Percentiles rank a stretch among this genome's conserved stretches.
Evolutionary conservation across 2,888 invertebrate genomes (phyloP).

Genomic region (Cepaea hortensis): DNA sequence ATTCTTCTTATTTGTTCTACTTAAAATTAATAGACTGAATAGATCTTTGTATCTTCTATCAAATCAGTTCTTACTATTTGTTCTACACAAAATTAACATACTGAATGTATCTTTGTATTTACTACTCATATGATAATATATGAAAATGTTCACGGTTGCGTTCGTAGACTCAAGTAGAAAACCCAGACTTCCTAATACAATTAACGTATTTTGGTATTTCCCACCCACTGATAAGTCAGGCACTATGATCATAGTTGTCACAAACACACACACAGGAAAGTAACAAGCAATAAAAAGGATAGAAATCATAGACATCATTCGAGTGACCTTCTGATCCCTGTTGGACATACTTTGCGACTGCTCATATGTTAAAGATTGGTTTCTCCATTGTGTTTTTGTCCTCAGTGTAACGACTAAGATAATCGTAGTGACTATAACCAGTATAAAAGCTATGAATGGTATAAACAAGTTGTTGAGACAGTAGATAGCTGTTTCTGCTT

Average conservation of each 20-base stretch:
- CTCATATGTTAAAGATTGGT: not conserved
- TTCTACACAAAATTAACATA: too few relatives aligned
- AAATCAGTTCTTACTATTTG: too few relatives aligned
- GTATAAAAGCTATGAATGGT: not conserved
- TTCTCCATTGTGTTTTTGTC: not conserved
- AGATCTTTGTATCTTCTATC: too few relatives aligned
- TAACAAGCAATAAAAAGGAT: not conserved
- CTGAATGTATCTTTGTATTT: not conserved
- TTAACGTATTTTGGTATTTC: not conserved
- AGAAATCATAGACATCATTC: constrained; percentile 8
- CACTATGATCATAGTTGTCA: not conserved
- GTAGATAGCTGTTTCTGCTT: not conserved
- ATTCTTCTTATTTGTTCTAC: too few relatives aligned
- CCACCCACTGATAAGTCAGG: constrained; percentile 7
- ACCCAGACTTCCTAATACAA: not conserved
- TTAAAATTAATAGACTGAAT: too few relatives aligned
- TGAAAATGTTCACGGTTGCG: not conserved
- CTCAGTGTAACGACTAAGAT: not conserved
- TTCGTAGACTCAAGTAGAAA: constrained; percentile 22
- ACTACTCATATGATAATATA: constrained; percentile 11
- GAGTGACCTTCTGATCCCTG: not conserved
- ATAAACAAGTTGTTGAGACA: not conserved
- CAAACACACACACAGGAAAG: not conserved
- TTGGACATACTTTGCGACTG: not conserved
- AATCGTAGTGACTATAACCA: not conserved